phyloP scores from a whole-genome alignment of 1,140 invertebrate genomes.

The Lordiphosa collinella region DNA sequence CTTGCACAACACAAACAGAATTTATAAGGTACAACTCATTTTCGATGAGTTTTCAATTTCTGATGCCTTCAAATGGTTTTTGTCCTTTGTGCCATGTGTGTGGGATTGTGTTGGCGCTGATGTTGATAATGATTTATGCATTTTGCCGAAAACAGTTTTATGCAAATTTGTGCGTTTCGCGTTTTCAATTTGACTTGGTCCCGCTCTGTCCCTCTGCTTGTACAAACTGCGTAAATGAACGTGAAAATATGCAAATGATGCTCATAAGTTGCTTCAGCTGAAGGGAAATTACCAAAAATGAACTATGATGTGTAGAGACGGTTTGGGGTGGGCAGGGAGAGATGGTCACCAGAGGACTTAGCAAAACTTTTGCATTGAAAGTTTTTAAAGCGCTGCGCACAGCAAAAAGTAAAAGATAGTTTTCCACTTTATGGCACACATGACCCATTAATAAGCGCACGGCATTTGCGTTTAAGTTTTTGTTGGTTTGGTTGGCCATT shows the following conservation, averaged over 20 bases:
- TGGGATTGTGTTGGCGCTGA: slow-evolving; percentile 5
- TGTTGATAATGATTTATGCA: slow-evolving; percentile 57
- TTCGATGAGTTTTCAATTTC: slow-evolving; percentile 47
- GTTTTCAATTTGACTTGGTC: slow-evolving; percentile 53
- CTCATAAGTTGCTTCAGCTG: slow-evolving; percentile 51
- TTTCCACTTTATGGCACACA: slow-evolving; percentile 39
- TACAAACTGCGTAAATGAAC: too few relatives aligned
- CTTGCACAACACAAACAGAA: slow-evolving; percentile 44
- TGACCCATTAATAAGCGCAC: slow-evolving; percentile 70
- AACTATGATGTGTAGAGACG: slow-evolving; percentile 23
- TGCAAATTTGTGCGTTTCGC: slow-evolving; percentile 55
- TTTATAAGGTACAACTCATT: slow-evolving; percentile 29
- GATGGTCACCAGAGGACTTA: slow-evolving; percentile 18
- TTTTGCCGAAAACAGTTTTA: slow-evolving; percentile 41
- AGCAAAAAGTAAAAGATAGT: slow-evolving; percentile 26
- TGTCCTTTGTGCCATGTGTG: slow-evolving; percentile 8
- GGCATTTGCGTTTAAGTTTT: slow-evolving; percentile 31
- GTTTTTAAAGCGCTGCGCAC: slow-evolving; percentile 20
- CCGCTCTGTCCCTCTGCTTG: too few relatives aligned
- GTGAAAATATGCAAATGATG: slow-evolving; percentile 51
- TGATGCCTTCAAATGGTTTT: slow-evolving; percentile 29
- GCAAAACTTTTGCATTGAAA: slow-evolving; percentile 42
- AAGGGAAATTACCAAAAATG: slow-evolving; percentile 65
- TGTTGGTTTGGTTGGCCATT: slow-evolving; percentile 39
- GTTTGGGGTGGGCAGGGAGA: background rate